A percentile compares a stretch with the other conserved stretches of the same genome.
These are phyloP conservation scores for Electrophaes corylata DNA, from an alignment of 2,888 invertebrate genomes.

Conservation along the genomic window DNA sequence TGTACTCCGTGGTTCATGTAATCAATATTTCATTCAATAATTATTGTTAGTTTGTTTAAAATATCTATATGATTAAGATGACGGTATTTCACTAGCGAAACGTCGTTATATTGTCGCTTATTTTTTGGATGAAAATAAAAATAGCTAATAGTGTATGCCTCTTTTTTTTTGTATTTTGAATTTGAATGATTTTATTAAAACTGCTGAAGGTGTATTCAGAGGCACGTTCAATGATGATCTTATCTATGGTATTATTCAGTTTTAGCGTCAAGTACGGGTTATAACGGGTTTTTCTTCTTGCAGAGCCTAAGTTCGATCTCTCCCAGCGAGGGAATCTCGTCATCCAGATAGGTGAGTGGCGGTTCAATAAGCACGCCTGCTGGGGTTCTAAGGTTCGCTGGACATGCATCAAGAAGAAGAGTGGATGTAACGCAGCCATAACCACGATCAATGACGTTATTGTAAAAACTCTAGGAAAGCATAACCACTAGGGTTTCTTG, in stretches of 20 bases:
- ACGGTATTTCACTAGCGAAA: not conserved
- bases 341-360: slow-evolving; percentile 76
- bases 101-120: not conserved
- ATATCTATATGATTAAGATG: not conserved
- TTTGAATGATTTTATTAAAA: not conserved
- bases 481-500: slow-evolving; percentile 60
- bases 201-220: not conserved
- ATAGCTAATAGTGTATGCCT: slow-evolving; percentile 1
- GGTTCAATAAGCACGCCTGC: slow-evolving; percentile 76
- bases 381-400: slow-evolving; percentile 78
- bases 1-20: not conserved
- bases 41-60: slow-evolving; percentile 1
- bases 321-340: slow-evolving; percentile 77
- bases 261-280: not conserved
- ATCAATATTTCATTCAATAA: not conserved
- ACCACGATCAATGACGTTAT: slow-evolving; percentile 76
- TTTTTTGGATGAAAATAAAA: slow-evolving; percentile 11
- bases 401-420: slow-evolving; percentile 79
- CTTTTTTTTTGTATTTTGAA: not conserved
- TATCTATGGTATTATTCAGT: not conserved
- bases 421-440: slow-evolving; percentile 72
- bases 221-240: too few relatives aligned
- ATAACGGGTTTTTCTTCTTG: slow-evolving; percentile 39
- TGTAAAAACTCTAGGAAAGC: slow-evolving; percentile 74
- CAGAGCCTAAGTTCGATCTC: slow-evolving; percentile 74